Percentiles rank a stretch among this genome's conserved stretches.
Evolutionary conservation across 2,113 vertebrate genomes (phyloP).

Genomic region (Oenanthe melanoleuca): DNA sequence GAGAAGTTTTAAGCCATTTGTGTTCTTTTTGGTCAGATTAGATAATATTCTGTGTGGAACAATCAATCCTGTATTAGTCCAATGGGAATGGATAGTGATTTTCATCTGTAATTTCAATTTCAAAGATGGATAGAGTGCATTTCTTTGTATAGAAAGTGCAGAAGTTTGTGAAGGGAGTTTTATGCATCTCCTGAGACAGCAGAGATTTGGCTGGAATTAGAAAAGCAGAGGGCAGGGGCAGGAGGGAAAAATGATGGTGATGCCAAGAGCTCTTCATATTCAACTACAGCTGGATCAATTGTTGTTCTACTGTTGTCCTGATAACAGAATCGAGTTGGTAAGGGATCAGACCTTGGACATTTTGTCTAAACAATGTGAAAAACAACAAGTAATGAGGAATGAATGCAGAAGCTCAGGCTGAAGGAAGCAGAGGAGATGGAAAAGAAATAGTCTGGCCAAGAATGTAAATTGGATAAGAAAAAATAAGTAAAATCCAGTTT

Average conservation of each 20-base stretch:
- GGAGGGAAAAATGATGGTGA: background rate
- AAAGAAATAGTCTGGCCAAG: background rate
- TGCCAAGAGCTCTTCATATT: background rate
- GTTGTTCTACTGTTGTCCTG: background rate
- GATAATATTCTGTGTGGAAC: background rate
- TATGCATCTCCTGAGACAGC: background rate
- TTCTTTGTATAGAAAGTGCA: background rate
- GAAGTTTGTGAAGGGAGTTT: background rate
- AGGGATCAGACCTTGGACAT: background rate
- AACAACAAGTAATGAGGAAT: background rate
- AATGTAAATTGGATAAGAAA: background rate
- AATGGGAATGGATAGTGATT: conserved; percentile 8
- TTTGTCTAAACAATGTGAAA: background rate
- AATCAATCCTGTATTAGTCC: conserved; percentile 14
- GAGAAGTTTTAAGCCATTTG: background rate
- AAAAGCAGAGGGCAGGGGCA: background rate
- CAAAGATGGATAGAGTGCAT: background rate
- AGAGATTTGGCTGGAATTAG: background rate
- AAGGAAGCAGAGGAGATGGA: background rate
- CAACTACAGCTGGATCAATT: background rate
- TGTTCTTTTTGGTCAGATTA: conserved; percentile 9
- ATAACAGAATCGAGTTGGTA: background rate
- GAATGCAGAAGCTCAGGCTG: background rate
- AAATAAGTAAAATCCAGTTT: background rate
- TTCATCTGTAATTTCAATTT: conserved; percentile 36